Conservation (phyloP, 2,888 invertebrate genomes). For the Parnassius smintheus region DNA sequence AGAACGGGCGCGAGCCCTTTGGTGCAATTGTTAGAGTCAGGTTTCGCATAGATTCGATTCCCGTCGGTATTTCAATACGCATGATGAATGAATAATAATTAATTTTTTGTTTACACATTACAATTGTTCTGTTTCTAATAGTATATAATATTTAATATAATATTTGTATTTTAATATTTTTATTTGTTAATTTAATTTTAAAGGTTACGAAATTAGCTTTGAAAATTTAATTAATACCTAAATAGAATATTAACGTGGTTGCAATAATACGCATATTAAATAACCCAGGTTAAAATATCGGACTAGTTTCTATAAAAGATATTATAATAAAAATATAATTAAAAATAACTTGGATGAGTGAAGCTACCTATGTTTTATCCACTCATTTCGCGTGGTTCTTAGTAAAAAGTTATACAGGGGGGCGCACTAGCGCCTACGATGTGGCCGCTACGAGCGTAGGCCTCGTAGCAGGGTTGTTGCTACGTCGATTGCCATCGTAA, state of each 20-base stretch:
- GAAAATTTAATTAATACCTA: too few relatives aligned
- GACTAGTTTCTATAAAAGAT: too few relatives aligned
- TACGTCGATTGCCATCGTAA: constrained; percentile 19
- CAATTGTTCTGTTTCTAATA: too few relatives aligned
- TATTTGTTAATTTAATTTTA: too few relatives aligned
- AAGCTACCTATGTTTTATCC: constrained; percentile 79
- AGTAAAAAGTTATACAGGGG: constrained; percentile 76
- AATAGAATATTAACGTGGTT: too few relatives aligned
- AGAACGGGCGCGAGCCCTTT: constrained; percentile 59
- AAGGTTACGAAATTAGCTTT: too few relatives aligned
- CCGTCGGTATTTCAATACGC: constrained; percentile 1
- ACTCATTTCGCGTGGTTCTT: constrained; percentile 79
- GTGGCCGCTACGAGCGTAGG: constrained; percentile 44
- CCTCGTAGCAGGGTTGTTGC: constrained; percentile 54
- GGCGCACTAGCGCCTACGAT: constrained; percentile 60
- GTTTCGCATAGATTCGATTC: constrained; percentile 52
- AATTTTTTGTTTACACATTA: too few relatives aligned
- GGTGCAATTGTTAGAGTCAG: constrained; percentile 35
- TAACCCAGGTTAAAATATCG: too few relatives aligned
- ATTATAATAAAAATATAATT: not conserved
- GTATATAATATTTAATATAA: too few relatives aligned
- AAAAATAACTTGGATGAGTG: constrained; percentile 41
- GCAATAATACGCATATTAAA: too few relatives aligned
- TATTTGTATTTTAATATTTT: too few relatives aligned
- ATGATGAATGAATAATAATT: too few relatives aligned